phyloP scores from a whole-genome alignment of 2,797 vertebrate species.

The Darevskia nairensis region DNA sequence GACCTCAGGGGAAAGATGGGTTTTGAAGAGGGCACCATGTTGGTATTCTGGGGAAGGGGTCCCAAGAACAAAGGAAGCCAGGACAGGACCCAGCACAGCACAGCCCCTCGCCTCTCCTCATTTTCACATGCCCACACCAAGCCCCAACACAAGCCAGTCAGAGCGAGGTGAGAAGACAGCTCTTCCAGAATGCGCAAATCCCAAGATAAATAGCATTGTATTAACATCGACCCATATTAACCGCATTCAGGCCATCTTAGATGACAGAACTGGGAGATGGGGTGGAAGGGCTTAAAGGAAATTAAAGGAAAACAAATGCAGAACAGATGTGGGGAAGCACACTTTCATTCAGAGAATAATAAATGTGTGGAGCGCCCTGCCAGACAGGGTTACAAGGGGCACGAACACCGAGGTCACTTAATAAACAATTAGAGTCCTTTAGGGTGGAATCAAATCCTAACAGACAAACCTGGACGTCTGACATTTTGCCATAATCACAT shows the following conservation, averaged over 20 bases:
- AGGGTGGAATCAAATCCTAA: slow-evolving; percentile 64
- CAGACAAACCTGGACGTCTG: slow-evolving; percentile 62
- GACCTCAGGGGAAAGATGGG: no score
- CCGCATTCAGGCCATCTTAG: slow-evolving; percentile 59
- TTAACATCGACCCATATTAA: slow-evolving; percentile 52
- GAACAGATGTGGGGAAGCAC: slow-evolving; percentile 74
- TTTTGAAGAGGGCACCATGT: background rate
- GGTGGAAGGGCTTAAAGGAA: slow-evolving; percentile 64
- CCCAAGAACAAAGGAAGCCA: background rate
- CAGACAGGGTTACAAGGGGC: slow-evolving; percentile 73
- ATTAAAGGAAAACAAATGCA: slow-evolving; percentile 76
- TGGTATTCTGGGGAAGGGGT: background rate
- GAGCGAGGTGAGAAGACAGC: slow-evolving; percentile 24
- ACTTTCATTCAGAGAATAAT: slow-evolving; percentile 75
- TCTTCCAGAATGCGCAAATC: background rate
- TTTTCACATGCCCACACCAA: background rate
- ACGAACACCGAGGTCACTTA: slow-evolving; percentile 73
- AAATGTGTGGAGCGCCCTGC: slow-evolving; percentile 69
- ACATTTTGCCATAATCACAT: slow-evolving; percentile 64
- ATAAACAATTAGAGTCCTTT: slow-evolving; percentile 76
- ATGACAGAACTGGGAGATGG: slow-evolving; percentile 58
- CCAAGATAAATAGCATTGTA: slow-evolving; percentile 25
- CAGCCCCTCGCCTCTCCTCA: no score
- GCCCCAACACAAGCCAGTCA: background rate
- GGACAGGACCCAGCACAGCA: background rate